Percentiles rank a stretch among this genome's conserved stretches.
Evolutionary conservation across 2,113 vertebrate species (phyloP).

Genomic region (Mus musculus): GRCm39 chr1:149927001-149927500

Average conservation of each 20-base stretch:
- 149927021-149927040: constrained; percentile 14
- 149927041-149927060: not conserved
- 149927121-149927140: not conserved
- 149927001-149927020: constrained; percentile 4
- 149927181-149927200: constrained; percentile 18
- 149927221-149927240: not conserved
- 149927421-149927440: not conserved
- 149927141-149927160: not conserved
- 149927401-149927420: not conserved
- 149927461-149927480: constrained; percentile 64
- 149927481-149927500: constrained; percentile 69
- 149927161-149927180: not conserved
- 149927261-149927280: not conserved
- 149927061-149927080: constrained; percentile 7
- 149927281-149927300: not conserved
- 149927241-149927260: not conserved
- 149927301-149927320: not conserved
- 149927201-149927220: not conserved
- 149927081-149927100: not conserved
- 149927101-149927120: not conserved
- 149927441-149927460: not conserved
- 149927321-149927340: not conserved
- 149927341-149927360: not conserved
- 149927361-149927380: not conserved
- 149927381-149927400: not conserved